A percentile compares a stretch with the other conserved stretches of the same genome.
phyloP scores from a whole-genome alignment of 2,888 invertebrate genomes.

The Dryobotodes eremita region DNA sequence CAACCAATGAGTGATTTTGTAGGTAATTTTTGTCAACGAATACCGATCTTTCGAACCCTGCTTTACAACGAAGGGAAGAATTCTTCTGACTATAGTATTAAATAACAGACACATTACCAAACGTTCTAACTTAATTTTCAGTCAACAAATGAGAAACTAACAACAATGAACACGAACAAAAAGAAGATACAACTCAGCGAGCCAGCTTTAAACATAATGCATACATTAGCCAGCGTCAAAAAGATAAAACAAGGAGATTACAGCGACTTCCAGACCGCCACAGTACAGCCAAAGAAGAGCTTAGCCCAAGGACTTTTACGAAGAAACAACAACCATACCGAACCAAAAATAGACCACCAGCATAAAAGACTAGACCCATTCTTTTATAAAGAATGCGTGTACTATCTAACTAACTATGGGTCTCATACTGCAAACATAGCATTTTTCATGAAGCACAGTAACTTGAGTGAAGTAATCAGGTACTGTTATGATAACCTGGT shows the following conservation, averaged over 20 bases:
- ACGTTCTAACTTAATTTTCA: conserved; percentile 57
- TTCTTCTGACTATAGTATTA: not conserved
- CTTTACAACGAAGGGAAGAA: no score
- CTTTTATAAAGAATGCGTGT: conserved; percentile 94
- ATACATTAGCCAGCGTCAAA: conserved; percentile 90
- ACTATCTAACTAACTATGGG: conserved; percentile 95
- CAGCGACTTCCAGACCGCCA: conserved; percentile 87
- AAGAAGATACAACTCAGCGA: conserved; percentile 89
- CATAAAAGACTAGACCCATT: conserved; percentile 88
- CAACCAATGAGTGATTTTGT: no score
- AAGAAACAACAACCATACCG: conserved; percentile 80
- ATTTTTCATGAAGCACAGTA: conserved; percentile 94
- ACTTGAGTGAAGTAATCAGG: conserved; percentile 92
- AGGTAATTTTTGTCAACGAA: no score
- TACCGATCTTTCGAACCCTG: no score
- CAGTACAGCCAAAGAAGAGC: conserved; percentile 81
- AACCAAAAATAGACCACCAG: conserved; percentile 81
- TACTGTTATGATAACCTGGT: conserved; percentile 93
- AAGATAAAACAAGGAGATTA: conserved; percentile 91
- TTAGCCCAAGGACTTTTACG: conserved; percentile 87
- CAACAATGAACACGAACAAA: conserved; percentile 84
- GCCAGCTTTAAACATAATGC: conserved; percentile 91
- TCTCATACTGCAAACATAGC: conserved; percentile 93
- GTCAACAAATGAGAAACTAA: conserved; percentile 86
- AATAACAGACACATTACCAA: no score